Conservation (phyloP, 2,888 invertebrate species). For the Dynastes maya region DNA sequence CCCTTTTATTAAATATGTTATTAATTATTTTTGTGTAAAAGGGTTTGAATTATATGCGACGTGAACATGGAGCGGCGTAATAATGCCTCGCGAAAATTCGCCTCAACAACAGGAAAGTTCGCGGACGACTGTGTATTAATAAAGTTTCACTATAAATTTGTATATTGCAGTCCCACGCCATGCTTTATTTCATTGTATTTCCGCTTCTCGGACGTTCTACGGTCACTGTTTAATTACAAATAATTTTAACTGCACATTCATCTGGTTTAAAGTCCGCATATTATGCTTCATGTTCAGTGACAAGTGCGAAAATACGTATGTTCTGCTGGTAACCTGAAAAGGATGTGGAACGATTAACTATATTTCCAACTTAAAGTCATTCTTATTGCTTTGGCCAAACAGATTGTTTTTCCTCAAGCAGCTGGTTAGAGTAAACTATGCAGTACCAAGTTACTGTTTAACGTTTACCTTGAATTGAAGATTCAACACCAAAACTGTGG, state of each 20-base stretch:
- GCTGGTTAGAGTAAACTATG: too few species aligned
- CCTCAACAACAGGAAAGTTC: constrained; percentile 27
- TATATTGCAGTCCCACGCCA: constrained; percentile 15
- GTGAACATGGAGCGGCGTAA: constrained; percentile 16
- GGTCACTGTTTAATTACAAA: constrained; percentile 1
- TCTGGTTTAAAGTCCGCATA: too few species aligned
- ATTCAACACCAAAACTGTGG: too few species aligned
- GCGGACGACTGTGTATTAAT: constrained; percentile 15
- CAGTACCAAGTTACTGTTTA: too few species aligned
- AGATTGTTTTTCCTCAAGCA: too few species aligned
- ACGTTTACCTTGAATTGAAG: too few species aligned
- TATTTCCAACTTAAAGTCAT: too few species aligned
- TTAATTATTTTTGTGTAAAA: constrained; percentile 45
- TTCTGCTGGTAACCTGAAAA: too few species aligned
- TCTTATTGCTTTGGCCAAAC: too few species aligned
- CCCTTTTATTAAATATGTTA: constrained; percentile 43
- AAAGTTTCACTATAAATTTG: constrained; percentile 39
- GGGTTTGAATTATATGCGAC: constrained; percentile 44
- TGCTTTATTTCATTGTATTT: constrained; percentile 6
- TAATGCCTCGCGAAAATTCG: constrained; percentile 25
- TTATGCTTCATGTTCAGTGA: too few species aligned
- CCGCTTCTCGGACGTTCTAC: not conserved
- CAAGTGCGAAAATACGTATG: too few species aligned
- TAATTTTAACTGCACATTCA: not conserved
- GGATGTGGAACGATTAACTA: too few species aligned